A percentile compares a stretch with the other conserved stretches of the same genome.
These are phyloP conservation scores for Marmota flaviventris DNA, from an alignment of 2,113 vertebrate genomes.

Conservation along the genomic window DNA sequence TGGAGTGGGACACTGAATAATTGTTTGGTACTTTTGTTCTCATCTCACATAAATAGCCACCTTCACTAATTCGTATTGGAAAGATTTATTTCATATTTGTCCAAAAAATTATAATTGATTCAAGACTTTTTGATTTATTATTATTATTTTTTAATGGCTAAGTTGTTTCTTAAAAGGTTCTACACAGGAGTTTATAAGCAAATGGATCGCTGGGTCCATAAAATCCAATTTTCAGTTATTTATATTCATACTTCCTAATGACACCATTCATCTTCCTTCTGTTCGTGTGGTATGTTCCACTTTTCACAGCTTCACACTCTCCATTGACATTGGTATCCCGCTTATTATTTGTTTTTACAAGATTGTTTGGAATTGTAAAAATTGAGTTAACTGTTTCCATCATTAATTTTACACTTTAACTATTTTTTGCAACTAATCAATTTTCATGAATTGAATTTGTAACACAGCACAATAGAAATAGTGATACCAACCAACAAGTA, in stretches of 20 bases:
- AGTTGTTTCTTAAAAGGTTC: background rate
- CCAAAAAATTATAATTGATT: background rate
- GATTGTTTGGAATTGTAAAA: background rate
- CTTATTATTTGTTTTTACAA: background rate
- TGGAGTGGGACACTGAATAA: fast-evolving
- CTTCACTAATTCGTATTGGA: too few species aligned
- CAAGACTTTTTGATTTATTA: background rate
- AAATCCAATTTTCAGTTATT: background rate
- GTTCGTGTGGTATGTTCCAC: background rate
- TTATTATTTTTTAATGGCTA: background rate
- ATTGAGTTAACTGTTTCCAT: background rate
- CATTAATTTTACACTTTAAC: background rate
- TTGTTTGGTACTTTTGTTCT: background rate
- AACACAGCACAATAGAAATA: background rate
- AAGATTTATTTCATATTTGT: background rate
- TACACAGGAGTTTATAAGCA: background rate
- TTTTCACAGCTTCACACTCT: too few species aligned
- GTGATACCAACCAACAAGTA: background rate
- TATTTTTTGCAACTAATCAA: background rate
- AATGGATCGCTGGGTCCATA: background rate
- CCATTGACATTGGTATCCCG: background rate
- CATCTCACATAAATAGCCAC: background rate
- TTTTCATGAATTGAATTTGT: slow-evolving; percentile 14
- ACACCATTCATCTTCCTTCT: background rate
- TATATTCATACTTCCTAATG: background rate